These are phyloP conservation scores for Cinclus mexicanus DNA, from an alignment of 2,113 vertebrate genomes.

Conservation along the genomic window DNA sequence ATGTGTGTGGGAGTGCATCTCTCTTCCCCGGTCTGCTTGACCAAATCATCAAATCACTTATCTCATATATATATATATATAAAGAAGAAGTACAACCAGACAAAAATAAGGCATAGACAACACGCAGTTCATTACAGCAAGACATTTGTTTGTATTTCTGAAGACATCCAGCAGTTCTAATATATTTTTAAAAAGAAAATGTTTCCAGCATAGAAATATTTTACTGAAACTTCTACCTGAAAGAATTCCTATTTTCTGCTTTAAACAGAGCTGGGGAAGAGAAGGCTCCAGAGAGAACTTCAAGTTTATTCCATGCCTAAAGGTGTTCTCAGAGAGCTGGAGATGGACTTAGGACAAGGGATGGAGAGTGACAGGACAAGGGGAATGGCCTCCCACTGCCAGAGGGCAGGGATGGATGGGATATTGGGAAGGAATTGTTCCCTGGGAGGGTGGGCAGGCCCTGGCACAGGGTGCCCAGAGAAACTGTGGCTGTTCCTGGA, in stretches of 20 bases:
- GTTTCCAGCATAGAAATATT: not conserved
- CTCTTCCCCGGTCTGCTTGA: not conserved
- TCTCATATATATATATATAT: not conserved
- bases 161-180: not conserved
- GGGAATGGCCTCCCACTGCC: not conserved
- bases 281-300: not conserved
- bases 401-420: not conserved
- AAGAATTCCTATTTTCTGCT: not conserved
- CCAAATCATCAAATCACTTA: not conserved
- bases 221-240: not conserved
- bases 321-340: not conserved
- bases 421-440: not conserved
- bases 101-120: not conserved
- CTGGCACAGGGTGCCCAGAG: not conserved
- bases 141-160: not conserved
- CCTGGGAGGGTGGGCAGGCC: not conserved
- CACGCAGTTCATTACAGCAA: not conserved
- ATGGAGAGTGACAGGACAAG: not conserved
- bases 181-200: fast-evolving
- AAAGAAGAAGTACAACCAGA: too few relatives aligned
- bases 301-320: fast-evolving
- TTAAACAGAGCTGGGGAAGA: not conserved
- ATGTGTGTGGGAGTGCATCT: not conserved
- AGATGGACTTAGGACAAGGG: not conserved
- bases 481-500: not conserved